A percentile compares a stretch with the other conserved stretches of the same genome.
These are phyloP conservation scores for Prunella himalayana DNA, from an alignment of 2,113 vertebrate genomes.

Conservation along the genomic window DNA sequence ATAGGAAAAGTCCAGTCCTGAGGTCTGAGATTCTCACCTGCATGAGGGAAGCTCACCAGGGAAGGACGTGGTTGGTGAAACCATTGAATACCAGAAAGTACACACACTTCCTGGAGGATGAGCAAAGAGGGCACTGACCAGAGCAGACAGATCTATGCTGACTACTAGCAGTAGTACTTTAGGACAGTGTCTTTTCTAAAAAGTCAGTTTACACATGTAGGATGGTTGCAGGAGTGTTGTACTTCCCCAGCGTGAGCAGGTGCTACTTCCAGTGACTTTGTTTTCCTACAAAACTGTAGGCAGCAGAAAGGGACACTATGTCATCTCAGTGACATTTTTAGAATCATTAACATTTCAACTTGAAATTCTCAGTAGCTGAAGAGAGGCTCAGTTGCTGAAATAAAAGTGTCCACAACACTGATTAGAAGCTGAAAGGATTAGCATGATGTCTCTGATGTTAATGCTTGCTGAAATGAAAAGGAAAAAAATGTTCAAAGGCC, in stretches of 20 bases:
- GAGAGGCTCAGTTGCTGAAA: not conserved
- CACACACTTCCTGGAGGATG: not conserved
- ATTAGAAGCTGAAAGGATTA: constrained; percentile 56
- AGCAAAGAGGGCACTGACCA: not conserved
- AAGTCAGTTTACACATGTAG: not conserved
- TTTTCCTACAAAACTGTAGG: constrained; percentile 5
- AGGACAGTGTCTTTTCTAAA: not conserved
- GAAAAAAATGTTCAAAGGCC: constrained; percentile 32
- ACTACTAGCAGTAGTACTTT: not conserved
- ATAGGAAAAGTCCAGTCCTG: not conserved
- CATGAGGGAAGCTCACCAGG: not conserved
- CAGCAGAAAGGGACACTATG: not conserved
- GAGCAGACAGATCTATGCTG: not conserved
- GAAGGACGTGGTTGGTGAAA: not conserved
- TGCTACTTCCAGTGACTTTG: not conserved
- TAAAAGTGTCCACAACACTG: constrained; percentile 12
- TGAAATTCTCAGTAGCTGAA: constrained; percentile 27
- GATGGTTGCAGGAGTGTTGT: not conserved
- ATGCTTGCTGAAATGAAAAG: constrained; percentile 49
- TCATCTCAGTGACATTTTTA: constrained; percentile 41
- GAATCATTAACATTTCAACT: constrained; percentile 26
- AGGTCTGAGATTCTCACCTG: not conserved
- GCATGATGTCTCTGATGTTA: constrained; percentile 29
- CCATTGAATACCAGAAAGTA: not conserved
- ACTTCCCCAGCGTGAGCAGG: not conserved